phyloP scores from a whole-genome alignment of 2,797 vertebrate genomes.

The Bryconaethiops microstoma region DNA sequence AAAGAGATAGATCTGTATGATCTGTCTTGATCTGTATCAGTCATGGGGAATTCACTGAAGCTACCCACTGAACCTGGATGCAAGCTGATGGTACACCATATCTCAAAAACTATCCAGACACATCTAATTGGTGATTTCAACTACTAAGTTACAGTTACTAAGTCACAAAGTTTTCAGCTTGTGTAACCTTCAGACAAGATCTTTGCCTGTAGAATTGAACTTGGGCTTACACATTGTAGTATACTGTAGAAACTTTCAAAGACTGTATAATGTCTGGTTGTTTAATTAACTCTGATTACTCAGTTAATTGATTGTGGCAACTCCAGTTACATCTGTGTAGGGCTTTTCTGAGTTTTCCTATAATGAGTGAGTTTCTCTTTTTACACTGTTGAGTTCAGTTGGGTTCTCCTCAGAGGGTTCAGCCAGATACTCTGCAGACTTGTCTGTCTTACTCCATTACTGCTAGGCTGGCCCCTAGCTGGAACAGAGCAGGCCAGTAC shows the following conservation, averaged over 20 bases:
- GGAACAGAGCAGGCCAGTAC: conserved; percentile 88
- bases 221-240: too few species aligned
- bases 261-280: too few species aligned
- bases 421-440: conserved; percentile 79
- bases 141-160: too few species aligned
- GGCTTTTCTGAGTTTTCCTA: neutral
- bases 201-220: too few species aligned
- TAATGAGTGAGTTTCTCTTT: conserved; percentile 41
- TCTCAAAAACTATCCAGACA: neutral
- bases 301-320: neutral
- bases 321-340: neutral
- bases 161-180: too few species aligned
- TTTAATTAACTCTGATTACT: neutral
- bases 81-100: neutral
- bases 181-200: too few species aligned
- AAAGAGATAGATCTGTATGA: neutral
- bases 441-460: conserved; percentile 86
- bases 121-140: neutral
- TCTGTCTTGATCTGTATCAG: neutral
- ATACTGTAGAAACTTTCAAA: too few species aligned
- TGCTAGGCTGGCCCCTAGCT: conserved; percentile 82
- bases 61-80: neutral
- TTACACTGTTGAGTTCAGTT: conserved; percentile 54
- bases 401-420: conserved; percentile 72
- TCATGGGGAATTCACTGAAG: neutral